Conservation (phyloP, 2,888 invertebrate species). For the Liopterus haemorrhoidalis region DNA sequence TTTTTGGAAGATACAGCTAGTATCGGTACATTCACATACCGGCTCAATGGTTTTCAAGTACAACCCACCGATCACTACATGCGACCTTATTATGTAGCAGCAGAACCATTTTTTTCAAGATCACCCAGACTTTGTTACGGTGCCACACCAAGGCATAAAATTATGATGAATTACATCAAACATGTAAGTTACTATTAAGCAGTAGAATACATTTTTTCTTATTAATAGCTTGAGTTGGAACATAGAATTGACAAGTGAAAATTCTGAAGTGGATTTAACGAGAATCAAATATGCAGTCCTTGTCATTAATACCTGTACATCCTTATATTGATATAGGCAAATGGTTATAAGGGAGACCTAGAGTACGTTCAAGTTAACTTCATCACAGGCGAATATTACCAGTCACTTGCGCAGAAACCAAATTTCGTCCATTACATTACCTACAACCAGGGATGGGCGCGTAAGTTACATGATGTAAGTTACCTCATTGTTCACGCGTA, state of each 20-base stretch:
- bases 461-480: too few relatives aligned
- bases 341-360: too few relatives aligned
- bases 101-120: constrained; percentile 51
- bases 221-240: too few relatives aligned
- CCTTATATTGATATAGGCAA: not conserved
- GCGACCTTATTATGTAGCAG: constrained; percentile 70
- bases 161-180: constrained; percentile 60
- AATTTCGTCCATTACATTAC: too few relatives aligned
- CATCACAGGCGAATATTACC: too few relatives aligned
- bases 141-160: constrained; percentile 61
- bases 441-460: too few relatives aligned
- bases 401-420: too few relatives aligned
- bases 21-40: constrained; percentile 83
- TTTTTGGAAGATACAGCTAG: constrained; percentile 82
- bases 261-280: too few relatives aligned
- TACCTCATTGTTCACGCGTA: too few relatives aligned
- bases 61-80: constrained; percentile 88
- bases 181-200: constrained; percentile 49
- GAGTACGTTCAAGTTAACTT: too few relatives aligned
- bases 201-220: constrained; percentile 4
- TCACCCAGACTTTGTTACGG: constrained; percentile 64
- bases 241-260: too few relatives aligned
- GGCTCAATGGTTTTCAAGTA: constrained; percentile 75
- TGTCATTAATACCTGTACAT: constrained; percentile 1
- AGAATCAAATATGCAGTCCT: too few relatives aligned